Conservation (phyloP, 2,888 invertebrate species). For the Argynnis bischoffii region DNA sequence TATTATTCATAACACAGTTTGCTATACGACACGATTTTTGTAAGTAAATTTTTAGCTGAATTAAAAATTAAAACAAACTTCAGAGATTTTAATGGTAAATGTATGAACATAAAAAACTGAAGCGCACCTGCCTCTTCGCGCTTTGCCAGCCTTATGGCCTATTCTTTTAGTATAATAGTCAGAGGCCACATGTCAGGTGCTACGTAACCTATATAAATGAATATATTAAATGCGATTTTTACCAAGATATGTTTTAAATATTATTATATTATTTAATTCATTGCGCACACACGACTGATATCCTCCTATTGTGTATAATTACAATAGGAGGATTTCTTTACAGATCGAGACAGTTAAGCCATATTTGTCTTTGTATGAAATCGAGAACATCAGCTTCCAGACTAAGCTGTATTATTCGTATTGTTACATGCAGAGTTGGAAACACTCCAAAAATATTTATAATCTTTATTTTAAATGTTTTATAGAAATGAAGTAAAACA, state of each 20-base stretch:
- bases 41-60: too few relatives aligned
- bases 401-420: background rate
- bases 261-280: background rate
- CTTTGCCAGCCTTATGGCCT: background rate
- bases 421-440: slow-evolving; percentile 4
- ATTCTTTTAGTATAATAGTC: background rate
- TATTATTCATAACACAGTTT: too few relatives aligned
- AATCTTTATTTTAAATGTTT: slow-evolving; percentile 10
- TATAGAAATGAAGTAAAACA: slow-evolving; percentile 11
- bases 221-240: background rate
- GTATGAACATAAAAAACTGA: background rate
- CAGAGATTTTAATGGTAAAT: background rate
- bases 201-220: background rate
- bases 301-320: background rate
- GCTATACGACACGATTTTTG: too few relatives aligned
- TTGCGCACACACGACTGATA: background rate
- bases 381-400: slow-evolving; percentile 6
- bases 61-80: background rate
- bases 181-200: background rate
- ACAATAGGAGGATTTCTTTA: too few relatives aligned
- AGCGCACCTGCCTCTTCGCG: slow-evolving; percentile 1
- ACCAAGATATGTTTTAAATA: background rate
- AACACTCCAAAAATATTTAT: slow-evolving; percentile 14
- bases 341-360: too few relatives aligned
- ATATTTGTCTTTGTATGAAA: background rate